Percentiles rank a stretch among this genome's conserved stretches.
These are phyloP conservation scores for Ligdia adustata DNA, from an alignment of 2,888 invertebrate species.

Conservation along the genomic window DNA sequence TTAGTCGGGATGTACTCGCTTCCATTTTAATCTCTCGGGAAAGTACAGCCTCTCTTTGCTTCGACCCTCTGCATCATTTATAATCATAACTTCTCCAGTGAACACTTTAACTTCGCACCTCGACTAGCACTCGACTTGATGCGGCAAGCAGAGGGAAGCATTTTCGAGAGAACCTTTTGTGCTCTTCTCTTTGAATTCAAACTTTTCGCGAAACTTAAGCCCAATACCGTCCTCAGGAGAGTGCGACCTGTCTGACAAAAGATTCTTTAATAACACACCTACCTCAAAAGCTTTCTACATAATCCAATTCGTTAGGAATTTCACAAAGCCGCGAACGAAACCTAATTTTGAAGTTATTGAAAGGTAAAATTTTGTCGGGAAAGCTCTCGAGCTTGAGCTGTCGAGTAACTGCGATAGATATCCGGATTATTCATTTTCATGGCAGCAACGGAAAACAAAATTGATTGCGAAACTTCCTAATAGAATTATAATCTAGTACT, in stretches of 20 bases:
- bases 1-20: constrained; percentile 45
- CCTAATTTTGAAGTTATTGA: constrained; percentile 9
- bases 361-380: constrained; percentile 8
- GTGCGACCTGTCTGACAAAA: constrained; percentile 29
- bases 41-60: constrained; percentile 50
- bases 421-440: no score
- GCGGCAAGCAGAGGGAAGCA: constrained; percentile 47
- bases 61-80: constrained; percentile 67
- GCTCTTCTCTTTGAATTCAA: constrained; percentile 49
- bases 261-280: constrained; percentile 25
- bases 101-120: constrained; percentile 65
- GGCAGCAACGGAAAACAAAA: no score
- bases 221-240: constrained; percentile 33
- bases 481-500: no score
- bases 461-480: no score
- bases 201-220: constrained; percentile 40
- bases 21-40: constrained; percentile 51
- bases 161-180: constrained; percentile 55
- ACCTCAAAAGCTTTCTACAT: constrained; percentile 12
- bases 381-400: no score
- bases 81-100: constrained; percentile 65
- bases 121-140: constrained; percentile 54
- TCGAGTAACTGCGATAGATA: no score
- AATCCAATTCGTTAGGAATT: constrained; percentile 11
- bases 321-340: constrained; percentile 14